Base-by-base conservation (phyloP, 1,140 invertebrate species). In the Tetragnatha versicolor region DNA sequence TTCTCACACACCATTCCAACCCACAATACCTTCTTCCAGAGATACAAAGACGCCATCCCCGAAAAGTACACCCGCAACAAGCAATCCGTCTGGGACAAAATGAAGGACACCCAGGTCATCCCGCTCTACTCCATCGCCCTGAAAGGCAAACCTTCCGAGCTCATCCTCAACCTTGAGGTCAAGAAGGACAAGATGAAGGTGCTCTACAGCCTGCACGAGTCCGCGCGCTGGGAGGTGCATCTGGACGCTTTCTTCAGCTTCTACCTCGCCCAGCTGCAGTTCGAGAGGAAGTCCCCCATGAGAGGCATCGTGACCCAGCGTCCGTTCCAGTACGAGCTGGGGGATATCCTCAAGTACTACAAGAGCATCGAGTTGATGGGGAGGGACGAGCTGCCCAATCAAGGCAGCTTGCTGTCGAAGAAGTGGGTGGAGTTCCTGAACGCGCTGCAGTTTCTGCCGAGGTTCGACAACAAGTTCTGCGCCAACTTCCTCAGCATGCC, bases 141-240 rank as follows among this genome's bases (percentile, higher is more conserved):
- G 2, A 17, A n/a, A 9, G 25, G 27, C 5, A n/a, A 47, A 27
- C 10, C 39, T 47, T 29, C 25, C 14, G 9, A 33, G 1, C 27
- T 63, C 35, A 35, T 63, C 4, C 2, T n/a, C n/a, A n/a, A n/a
- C n/a, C n/a, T n/a, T n/a, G n/a, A n/a, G n/a, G n/a, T n/a, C n/a
- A n/a, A n/a, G n/a, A n/a, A n/a, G n/a, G n/a, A n/a, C n/a, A n/a
- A n/a, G n/a, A n/a, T 66, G 2, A 47, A 47, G 9, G 7, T 66
- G 39, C 49, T 47, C 37, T 25, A 66, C 27, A 29, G n/a, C n/a
- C n/a, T n/a, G n/a, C 14, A 42, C 35, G 63, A 66, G 10, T 66
- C 63, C 10, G 37, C 12, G 5, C 27, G 2, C 25, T 27, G 63
- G 25, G 37, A 47, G 4, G 20, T 47, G 7, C 39, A 66, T 10